Conservation (phyloP, 2,888 invertebrate species). For the Eupsilia transversa region DNA sequence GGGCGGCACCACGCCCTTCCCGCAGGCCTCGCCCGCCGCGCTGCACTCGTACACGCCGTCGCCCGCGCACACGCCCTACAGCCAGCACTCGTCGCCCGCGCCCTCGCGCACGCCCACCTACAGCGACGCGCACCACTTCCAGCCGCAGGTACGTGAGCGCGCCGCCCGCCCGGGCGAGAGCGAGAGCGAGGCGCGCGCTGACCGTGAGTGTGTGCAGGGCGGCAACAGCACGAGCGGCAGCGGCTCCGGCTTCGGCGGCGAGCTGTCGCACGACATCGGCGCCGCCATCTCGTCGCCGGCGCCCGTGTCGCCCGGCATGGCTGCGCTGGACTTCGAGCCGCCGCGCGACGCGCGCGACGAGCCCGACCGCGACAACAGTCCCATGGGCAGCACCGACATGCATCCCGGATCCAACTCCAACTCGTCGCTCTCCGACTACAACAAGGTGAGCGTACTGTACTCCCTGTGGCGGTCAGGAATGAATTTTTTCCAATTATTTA, state of each 20-base stretch:
- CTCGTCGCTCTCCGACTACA: constrained; percentile 83
- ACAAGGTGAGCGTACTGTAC: constrained; percentile 73
- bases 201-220: constrained; percentile 57
- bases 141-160: constrained; percentile 60
- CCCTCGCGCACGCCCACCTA: constrained; percentile 77
- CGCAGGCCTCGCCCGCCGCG: constrained; percentile 80
- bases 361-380: constrained; percentile 56
- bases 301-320: constrained; percentile 92
- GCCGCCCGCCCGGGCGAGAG: no score
- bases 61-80: constrained; percentile 87
- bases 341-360: constrained; percentile 81
- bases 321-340: constrained; percentile 94
- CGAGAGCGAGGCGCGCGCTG: no score
- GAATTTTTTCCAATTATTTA: no score
- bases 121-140: constrained; percentile 69
- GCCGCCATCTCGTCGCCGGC: constrained; percentile 94
- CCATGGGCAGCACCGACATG: constrained; percentile 70
- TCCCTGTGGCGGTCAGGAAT: no score
- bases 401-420: constrained; percentile 67
- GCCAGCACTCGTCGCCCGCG: constrained; percentile 86
- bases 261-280: constrained; percentile 94
- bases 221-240: constrained; percentile 71
- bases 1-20: constrained; percentile 75
- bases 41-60: constrained; percentile 83
- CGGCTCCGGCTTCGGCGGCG: constrained; percentile 90